A percentile compares a stretch with the other conserved stretches of the same genome.
phyloP scores from a whole-genome alignment of 1,140 invertebrate genomes.

The Pristionchus pacificus region DNA sequence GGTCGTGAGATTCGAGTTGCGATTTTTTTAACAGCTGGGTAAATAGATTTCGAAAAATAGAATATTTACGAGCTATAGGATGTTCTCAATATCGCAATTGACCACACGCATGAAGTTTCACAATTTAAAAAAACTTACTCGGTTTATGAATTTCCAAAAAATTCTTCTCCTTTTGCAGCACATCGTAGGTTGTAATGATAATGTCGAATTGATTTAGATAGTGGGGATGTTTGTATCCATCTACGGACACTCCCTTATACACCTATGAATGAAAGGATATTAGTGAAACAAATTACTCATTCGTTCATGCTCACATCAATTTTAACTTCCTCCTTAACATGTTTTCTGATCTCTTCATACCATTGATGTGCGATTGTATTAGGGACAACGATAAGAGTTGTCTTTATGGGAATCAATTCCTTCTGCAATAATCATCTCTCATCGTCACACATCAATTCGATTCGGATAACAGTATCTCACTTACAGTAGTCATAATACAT shows the following conservation, averaged over 20 bases:
- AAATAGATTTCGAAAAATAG: too few relatives aligned
- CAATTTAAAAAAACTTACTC: too few relatives aligned
- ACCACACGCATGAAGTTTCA: too few relatives aligned
- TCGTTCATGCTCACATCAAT: conserved; percentile 11
- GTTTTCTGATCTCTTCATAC: conserved; percentile 12
- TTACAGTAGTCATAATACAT: not conserved
- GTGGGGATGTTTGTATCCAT: conserved; percentile 10
- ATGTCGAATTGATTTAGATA: conserved; percentile 13
- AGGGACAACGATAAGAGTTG: conserved; percentile 10
- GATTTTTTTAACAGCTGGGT: too few relatives aligned
- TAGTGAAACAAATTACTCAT: not conserved
- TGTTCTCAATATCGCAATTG: too few relatives aligned
- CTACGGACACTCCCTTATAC: not conserved
- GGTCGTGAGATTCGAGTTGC: too few relatives aligned
- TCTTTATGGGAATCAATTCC: too few relatives aligned
- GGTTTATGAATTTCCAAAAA: too few relatives aligned
- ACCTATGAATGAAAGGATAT: not conserved
- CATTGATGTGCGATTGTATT: conserved; percentile 4
- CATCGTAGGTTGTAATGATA: conserved; percentile 9
- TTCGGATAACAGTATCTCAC: not conserved
- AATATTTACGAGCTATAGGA: too few relatives aligned
- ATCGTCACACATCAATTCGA: not conserved
- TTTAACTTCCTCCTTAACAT: conserved; percentile 1
- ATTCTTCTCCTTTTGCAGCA: too few relatives aligned
- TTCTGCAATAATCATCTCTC: not conserved